Evolutionary conservation across 2,888 invertebrate species (phyloP).

Genomic region (Lacanobia wlatinum): DNA sequence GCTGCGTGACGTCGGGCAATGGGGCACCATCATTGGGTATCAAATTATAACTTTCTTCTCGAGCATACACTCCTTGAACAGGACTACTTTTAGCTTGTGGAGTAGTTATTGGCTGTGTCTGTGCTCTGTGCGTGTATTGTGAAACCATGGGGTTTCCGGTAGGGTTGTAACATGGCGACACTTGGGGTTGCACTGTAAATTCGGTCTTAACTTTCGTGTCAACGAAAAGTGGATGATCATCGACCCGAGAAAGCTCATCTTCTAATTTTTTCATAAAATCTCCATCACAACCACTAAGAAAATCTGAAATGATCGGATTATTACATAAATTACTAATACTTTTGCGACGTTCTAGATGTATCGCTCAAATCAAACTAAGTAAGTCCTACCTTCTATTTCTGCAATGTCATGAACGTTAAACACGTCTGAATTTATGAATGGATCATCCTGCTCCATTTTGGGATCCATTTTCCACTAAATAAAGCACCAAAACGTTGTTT

Average conservation of each 20-base stretch:
- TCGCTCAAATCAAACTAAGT: conserved; percentile 13
- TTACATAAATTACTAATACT: conserved; percentile 49
- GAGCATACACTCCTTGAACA: conserved; percentile 76
- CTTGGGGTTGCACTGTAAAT: conserved; percentile 76
- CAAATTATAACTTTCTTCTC: conserved; percentile 81
- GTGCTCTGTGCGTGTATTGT: conserved; percentile 79
- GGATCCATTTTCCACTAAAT: conserved; percentile 36
- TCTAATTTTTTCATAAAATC: conserved; percentile 91
- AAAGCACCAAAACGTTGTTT: conserved; percentile 46
- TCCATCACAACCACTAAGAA: conserved; percentile 92
- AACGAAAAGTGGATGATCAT: conserved; percentile 79
- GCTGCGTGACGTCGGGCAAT: conserved; percentile 80
- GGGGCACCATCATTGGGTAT: conserved; percentile 72
- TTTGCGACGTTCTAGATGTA: conserved; percentile 34
- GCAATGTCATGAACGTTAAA: conserved; percentile 93
- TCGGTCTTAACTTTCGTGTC: conserved; percentile 79
- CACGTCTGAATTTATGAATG: conserved; percentile 88
- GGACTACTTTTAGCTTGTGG: conserved; percentile 79
- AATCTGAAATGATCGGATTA: conserved; percentile 87
- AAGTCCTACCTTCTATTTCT: conserved; percentile 92
- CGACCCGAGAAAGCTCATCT: conserved; percentile 82
- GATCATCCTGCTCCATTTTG: conserved; percentile 83
- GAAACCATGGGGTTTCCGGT: conserved; percentile 85
- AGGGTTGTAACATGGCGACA: conserved; percentile 78
- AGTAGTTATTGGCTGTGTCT: conserved; percentile 58